Conservation (phyloP, 1,140 invertebrate genomes). For the Penaeus vannamei region DNA sequence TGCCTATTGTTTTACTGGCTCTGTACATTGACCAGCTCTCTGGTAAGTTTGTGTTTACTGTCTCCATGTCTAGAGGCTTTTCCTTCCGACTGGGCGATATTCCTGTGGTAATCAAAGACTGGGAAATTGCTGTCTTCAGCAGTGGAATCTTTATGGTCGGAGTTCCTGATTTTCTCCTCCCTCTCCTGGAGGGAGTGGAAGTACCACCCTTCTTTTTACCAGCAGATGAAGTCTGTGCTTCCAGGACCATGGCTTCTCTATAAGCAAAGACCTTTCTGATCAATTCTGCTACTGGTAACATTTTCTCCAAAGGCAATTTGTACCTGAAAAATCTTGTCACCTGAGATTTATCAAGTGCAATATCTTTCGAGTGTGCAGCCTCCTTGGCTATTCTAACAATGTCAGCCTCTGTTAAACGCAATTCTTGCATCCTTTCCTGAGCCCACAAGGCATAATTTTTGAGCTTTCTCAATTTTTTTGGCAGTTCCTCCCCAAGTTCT, state of each 20-base stretch:
- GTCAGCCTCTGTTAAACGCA: conserved; percentile 32
- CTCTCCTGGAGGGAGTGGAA: no score
- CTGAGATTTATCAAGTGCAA: conserved; percentile 14
- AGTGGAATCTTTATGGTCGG: no score
- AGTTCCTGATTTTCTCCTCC: no score
- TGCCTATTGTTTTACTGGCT: no score
- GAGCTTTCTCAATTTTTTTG: not conserved
- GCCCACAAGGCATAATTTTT: conserved; percentile 27
- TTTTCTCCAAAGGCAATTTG: conserved; percentile 36
- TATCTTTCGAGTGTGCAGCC: not conserved
- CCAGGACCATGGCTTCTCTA: not conserved
- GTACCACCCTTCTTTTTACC: conserved; percentile 1
- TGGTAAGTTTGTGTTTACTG: no score
- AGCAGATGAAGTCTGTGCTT: conserved; percentile 13
- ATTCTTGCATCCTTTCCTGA: conserved; percentile 36
- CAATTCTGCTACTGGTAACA: conserved; percentile 1
- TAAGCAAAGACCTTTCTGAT: conserved; percentile 18
- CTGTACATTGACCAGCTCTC: no score
- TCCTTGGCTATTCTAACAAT: conserved; percentile 42
- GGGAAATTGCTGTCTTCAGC: no score
- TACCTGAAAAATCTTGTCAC: conserved; percentile 37
- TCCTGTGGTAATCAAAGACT: no score
- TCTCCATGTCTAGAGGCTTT: no score
- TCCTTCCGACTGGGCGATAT: no score
- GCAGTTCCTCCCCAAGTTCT: conserved; percentile 40